Percentiles rank a stretch among this genome's conserved stretches.
phyloP scores from a whole-genome alignment of 1,140 invertebrate genomes.

The Sycobia sp. region DNA sequence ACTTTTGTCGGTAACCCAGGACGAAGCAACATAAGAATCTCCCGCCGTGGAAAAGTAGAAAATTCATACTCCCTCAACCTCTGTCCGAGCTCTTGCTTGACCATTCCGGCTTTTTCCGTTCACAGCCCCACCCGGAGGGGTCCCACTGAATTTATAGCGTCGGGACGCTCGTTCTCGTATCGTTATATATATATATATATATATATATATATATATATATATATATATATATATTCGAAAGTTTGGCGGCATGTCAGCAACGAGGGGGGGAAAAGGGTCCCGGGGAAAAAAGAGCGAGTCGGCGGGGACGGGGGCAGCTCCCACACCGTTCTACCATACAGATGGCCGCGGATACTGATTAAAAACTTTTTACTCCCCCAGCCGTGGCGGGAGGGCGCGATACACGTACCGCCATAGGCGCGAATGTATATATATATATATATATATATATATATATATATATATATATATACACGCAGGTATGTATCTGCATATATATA shows the following conservation, averaged over 20 bases:
- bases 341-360: conserved; percentile 35
- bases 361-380: conserved; percentile 38
- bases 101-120: conserved; percentile 3
- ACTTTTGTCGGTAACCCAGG: too few relatives aligned
- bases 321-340: too few relatives aligned
- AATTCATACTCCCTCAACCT: too few relatives aligned
- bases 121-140: conserved; percentile 17
- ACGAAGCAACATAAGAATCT: too few relatives aligned
- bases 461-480: too few relatives aligned
- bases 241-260: neutral
- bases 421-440: neutral
- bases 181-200: too few relatives aligned
- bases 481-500: too few relatives aligned
- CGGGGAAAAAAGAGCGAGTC: too few relatives aligned
- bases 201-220: too few relatives aligned
- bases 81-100: conserved; percentile 20
- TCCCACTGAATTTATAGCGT: conserved; percentile 42
- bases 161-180: conserved; percentile 38
- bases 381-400: neutral
- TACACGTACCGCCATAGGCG: too few relatives aligned
- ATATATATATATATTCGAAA: conserved; percentile 37
- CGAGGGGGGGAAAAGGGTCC: neutral
- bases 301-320: too few relatives aligned
- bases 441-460: neutral
- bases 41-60: too few relatives aligned